A percentile compares a stretch with the other conserved stretches of the same genome.
phyloP scores from a whole-genome alignment of 1,140 invertebrate species.

The Papilio xuthus region DNA sequence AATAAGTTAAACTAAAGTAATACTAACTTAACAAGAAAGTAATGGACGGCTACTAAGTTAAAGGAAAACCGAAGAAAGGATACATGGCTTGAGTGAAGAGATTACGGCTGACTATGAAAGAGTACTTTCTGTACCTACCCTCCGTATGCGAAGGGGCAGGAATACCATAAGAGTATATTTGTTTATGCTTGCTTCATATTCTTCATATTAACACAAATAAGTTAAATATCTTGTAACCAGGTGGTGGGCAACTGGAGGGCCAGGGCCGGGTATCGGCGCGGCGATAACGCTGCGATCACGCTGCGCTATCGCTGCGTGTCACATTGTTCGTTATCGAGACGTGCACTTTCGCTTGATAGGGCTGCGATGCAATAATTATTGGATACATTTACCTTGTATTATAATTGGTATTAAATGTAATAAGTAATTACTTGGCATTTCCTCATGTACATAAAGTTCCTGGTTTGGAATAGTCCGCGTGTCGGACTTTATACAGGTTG shows the following conservation, averaged over 20 bases:
- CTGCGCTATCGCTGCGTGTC: constrained; percentile 50
- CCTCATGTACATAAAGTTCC: too few relatives aligned
- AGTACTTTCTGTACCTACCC: too few relatives aligned
- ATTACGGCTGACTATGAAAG: too few relatives aligned
- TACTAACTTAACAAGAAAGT: too few relatives aligned
- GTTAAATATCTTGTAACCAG: not conserved
- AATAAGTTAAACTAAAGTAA: too few relatives aligned
- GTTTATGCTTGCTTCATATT: not conserved
- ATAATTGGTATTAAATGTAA: not conserved
- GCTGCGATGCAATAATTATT: constrained; percentile 34
- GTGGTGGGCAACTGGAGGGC: not conserved
- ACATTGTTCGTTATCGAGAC: constrained; percentile 61
- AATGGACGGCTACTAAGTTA: too few relatives aligned
- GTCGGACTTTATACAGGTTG: too few relatives aligned
- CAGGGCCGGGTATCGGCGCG: not conserved
- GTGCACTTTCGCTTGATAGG: constrained; percentile 62
- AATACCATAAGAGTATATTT: not conserved
- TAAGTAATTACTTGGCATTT: not conserved
- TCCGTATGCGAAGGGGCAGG: too few relatives aligned
- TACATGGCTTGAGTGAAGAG: too few relatives aligned
- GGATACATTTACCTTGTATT: not conserved
- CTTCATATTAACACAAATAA: not conserved
- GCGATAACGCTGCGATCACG: constrained; percentile 46
- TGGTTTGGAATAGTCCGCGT: too few relatives aligned
- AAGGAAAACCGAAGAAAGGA: too few relatives aligned